These are phyloP conservation scores for Loripinus fragilis DNA, from an alignment of 2,888 invertebrate species.

Conservation along the genomic window DNA sequence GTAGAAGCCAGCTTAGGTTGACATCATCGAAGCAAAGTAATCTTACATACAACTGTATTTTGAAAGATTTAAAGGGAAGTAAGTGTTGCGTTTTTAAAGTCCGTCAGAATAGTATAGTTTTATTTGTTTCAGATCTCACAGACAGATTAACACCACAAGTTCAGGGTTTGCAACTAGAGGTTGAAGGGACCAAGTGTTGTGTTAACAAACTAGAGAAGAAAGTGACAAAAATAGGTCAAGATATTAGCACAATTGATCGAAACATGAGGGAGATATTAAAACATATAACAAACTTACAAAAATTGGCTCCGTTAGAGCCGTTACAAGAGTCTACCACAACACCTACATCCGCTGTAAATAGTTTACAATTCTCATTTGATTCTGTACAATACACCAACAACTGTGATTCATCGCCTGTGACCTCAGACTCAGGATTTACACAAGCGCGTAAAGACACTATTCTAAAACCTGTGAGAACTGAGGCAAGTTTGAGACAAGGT, in stretches of 20 bases:
- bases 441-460: not conserved
- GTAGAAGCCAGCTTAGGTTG: no score
- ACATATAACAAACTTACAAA: constrained; percentile 45
- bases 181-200: constrained; percentile 72
- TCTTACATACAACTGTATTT: no score
- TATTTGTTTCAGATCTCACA: constrained; percentile 40
- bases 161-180: constrained; percentile 70
- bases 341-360: constrained; percentile 19
- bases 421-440: not conserved
- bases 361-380: not conserved
- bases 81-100: no score
- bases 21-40: no score
- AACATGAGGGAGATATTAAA: constrained; percentile 64
- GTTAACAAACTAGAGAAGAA: constrained; percentile 69
- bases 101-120: no score
- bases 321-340: constrained; percentile 48
- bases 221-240: constrained; percentile 60
- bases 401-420: constrained; percentile 16
- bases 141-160: constrained; percentile 60
- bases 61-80: no score
- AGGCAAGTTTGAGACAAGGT: not conserved
- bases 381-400: not conserved
- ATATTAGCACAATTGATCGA: constrained; percentile 56
- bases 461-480: not conserved
- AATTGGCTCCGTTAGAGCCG: constrained; percentile 46